These are phyloP conservation scores for Nomada goodeniana DNA, from an alignment of 2,888 invertebrate species.

Conservation along the genomic window DNA sequence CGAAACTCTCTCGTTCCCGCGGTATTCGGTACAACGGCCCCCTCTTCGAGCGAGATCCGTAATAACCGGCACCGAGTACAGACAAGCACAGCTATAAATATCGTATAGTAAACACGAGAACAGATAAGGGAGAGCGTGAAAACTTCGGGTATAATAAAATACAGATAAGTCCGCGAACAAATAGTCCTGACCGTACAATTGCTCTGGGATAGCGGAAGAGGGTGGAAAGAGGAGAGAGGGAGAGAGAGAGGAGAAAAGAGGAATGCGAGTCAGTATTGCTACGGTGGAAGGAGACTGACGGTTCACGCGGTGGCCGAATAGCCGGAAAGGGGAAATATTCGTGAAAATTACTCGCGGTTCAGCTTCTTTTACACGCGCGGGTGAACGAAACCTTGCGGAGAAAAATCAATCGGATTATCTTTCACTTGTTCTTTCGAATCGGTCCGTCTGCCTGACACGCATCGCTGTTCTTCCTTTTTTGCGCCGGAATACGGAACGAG, in stretches of 20 bases:
- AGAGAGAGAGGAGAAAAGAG: not conserved
- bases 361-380: conserved; percentile 41
- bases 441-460: too few species aligned
- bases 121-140: conserved; percentile 74
- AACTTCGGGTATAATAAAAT: conserved; percentile 75
- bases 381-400: conserved; percentile 30
- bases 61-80: conserved; percentile 73
- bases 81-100: conserved; percentile 73
- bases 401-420: conserved; percentile 26
- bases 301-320: conserved; percentile 4
- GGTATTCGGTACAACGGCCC: conserved; percentile 61
- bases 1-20: conserved; percentile 36
- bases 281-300: not conserved
- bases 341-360: conserved; percentile 70
- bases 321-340: conserved; percentile 61
- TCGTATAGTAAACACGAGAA: conserved; percentile 74
- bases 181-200: conserved; percentile 71
- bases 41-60: conserved; percentile 60
- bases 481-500: too few species aligned
- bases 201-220: conserved; percentile 38
- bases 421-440: not conserved
- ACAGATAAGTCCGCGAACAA: conserved; percentile 75
- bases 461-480: too few species aligned
- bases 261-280: conserved; percentile 35
- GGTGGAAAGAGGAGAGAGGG: not conserved